These are phyloP conservation scores for Chaetops frenatus DNA, from an alignment of 2,113 vertebrate genomes.

Conservation along the genomic window DNA sequence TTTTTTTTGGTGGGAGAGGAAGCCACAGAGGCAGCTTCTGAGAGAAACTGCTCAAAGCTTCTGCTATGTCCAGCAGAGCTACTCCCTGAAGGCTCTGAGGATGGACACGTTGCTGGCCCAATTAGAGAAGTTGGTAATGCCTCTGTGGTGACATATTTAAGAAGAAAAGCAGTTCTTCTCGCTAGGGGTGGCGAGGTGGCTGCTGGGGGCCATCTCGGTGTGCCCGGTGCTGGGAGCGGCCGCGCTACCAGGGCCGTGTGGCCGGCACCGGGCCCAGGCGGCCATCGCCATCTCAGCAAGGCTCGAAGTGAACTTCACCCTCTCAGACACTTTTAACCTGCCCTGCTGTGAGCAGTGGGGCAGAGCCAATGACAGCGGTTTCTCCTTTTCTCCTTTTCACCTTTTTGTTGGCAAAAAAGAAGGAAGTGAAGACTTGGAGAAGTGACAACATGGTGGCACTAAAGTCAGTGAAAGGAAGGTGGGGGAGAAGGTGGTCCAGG, in stretches of 20 bases:
- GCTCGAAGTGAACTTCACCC: background rate
- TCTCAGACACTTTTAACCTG: background rate
- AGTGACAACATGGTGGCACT: background rate
- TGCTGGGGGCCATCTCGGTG: accelerated
- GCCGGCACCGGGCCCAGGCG: accelerated
- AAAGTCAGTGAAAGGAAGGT: background rate
- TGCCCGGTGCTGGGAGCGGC: accelerated
- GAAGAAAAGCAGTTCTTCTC: background rate
- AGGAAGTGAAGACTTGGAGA: background rate
- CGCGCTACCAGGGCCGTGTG: accelerated
- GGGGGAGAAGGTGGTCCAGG: background rate
- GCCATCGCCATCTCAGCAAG: accelerated
- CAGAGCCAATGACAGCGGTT: accelerated
- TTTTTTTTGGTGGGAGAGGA: background rate
- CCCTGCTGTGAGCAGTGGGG: accelerated
- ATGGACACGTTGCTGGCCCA: too few relatives aligned
- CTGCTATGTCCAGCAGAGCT: background rate
- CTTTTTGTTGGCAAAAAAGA: background rate
- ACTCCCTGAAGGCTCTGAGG: too few relatives aligned
- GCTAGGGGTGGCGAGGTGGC: accelerated
- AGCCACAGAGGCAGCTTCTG: background rate
- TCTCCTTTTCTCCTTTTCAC: background rate
- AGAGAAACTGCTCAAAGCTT: background rate
- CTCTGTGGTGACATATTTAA: background rate
- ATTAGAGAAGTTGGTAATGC: background rate